These are phyloP conservation scores for Megalurothrips usitatus DNA, from an alignment of 2,888 invertebrate species.

Conservation along the genomic window DNA sequence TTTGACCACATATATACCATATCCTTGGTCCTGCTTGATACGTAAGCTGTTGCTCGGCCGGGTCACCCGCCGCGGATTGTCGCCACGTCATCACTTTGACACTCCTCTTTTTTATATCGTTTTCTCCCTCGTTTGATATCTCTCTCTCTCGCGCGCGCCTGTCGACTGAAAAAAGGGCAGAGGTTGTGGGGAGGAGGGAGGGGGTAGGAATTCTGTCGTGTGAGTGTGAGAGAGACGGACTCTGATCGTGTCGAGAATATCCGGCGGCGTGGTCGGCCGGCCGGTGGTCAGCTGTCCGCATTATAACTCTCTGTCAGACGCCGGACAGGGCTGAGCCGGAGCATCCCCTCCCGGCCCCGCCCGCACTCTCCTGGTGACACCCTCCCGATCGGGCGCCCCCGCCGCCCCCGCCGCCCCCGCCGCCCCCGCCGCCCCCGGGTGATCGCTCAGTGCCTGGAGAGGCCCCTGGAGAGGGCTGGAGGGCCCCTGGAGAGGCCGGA, in stretches of 20 bases:
- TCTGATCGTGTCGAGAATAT: too few relatives aligned
- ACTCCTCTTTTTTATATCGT: conserved; percentile 25
- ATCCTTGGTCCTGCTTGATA: too few relatives aligned
- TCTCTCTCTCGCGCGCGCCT: too few relatives aligned
- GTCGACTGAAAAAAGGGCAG: background rate
- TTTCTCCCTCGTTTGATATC: background rate
- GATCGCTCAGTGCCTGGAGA: background rate
- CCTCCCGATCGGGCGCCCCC: background rate
- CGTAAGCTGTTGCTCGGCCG: too few relatives aligned
- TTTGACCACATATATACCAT: too few relatives aligned
- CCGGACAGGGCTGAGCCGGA: background rate
- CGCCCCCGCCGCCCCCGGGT: background rate
- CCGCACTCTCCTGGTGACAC: too few relatives aligned
- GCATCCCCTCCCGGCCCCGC: background rate
- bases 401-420: background rate
- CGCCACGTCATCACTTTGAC: too few relatives aligned
- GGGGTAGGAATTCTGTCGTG: background rate
- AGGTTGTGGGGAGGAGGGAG: background rate
- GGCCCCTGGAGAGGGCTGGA: too few relatives aligned
- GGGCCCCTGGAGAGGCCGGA: too few relatives aligned
- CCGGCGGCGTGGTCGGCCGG: too few relatives aligned
- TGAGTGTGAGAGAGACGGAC: too few relatives aligned
- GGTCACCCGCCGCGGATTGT: too few relatives aligned
- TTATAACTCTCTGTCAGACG: background rate
- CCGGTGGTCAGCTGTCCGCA: background rate